Evolutionary conservation across 2,797 vertebrate genomes (phyloP), one percentile per base, ranked within the genome.

Genomic region (Eulemur albifrons): DNA sequence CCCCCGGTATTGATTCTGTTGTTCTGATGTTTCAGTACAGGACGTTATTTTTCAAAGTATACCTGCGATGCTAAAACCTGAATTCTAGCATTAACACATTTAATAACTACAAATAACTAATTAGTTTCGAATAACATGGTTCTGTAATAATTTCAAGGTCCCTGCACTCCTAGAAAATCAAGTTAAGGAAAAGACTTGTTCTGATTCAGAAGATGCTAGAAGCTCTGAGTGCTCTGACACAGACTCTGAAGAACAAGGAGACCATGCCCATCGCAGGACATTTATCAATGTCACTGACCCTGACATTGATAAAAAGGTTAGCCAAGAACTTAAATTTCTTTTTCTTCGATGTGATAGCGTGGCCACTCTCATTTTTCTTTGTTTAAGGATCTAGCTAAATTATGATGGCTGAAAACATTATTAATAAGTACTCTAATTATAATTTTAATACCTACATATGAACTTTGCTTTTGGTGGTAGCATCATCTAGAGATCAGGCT

Each of bases 241-340:
- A 0, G 96, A 63, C 80, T 98, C 98, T 87, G 98, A 99, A 11
- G 99, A 98, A 2, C 98, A 97, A 92, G 88, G 85, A 61, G 97
- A 97, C 72, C 35, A 73, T 13, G 90, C 97, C 4, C 95, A 93
- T 73, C 98, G 40, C 40, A 40, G 40, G 40, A 40, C 40, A 40
- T 40, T 40, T 40, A 40, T 40, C 40, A 40, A 40, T 5, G 40
- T 40, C 40, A 59, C 97, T 84, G 96, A 97, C 88, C 65, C 96
- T 27, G 93, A 93, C 7, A 0, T 99, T 21, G 99, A 99, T 97
- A 99, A 98, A 98, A 99, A 99, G 99, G 99, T 99, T 87, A 97
- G 96, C n/a, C 1, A 11, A 32, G 23, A 96, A 72, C 4, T 72
- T n/a, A 61, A 2, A 0, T 75, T 93, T 95, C 90, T 57, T 5